phyloP scores from a whole-genome alignment of 2,888 invertebrate genomes.

The Tethea ocularis region DNA sequence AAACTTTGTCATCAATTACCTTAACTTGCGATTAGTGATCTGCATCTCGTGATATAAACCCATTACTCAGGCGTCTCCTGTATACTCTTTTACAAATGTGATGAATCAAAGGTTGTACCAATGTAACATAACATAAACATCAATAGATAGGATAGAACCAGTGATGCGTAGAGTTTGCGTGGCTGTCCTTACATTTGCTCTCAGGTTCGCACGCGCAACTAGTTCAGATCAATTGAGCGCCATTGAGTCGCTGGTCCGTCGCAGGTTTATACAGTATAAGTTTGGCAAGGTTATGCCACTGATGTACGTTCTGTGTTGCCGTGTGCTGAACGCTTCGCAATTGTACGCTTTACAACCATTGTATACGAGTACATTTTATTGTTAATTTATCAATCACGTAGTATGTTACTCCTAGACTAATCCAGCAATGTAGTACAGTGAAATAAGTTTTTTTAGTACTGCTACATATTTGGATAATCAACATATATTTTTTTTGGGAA shows the following conservation, averaged over 20 bases:
- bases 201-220: slow-evolving; percentile 76
- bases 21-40: neutral
- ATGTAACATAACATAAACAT: slow-evolving; percentile 14
- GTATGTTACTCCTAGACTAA: neutral
- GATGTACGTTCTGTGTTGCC: slow-evolving; percentile 48
- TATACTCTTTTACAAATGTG: neutral
- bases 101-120: neutral
- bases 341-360: slow-evolving; percentile 16
- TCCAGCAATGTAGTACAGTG: neutral
- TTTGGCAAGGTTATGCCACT: slow-evolving; percentile 69
- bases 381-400: slow-evolving; percentile 8
- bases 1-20: slow-evolving; percentile 21
- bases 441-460: neutral
- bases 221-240: slow-evolving; percentile 78
- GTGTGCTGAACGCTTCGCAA: slow-evolving; percentile 41
- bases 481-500: neutral
- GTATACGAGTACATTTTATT: slow-evolving; percentile 4
- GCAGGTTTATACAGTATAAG: slow-evolving; percentile 57
- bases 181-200: slow-evolving; percentile 54
- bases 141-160: slow-evolving; percentile 32
- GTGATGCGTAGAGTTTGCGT: slow-evolving; percentile 45
- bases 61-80: neutral
- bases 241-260: slow-evolving; percentile 73
- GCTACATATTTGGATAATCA: neutral
- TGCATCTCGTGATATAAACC: neutral